Conservation (phyloP, 2,888 invertebrate genomes). For the Agrotis clavis region DNA sequence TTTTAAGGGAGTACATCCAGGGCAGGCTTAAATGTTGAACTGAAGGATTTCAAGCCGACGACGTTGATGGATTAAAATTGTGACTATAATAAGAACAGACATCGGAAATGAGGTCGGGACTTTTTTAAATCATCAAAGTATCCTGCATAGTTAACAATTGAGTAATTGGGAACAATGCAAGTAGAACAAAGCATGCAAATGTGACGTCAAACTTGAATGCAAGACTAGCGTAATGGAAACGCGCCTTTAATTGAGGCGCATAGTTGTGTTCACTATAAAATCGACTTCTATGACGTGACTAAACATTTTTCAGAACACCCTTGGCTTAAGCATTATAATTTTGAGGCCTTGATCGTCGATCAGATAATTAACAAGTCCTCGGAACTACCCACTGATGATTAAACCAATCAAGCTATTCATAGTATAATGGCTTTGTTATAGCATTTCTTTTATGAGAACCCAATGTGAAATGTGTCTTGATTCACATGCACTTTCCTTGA, state of each 20-base stretch:
- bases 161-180: too few species aligned
- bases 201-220: too few species aligned
- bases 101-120: not conserved
- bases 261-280: not conserved
- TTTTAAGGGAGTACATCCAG: constrained; percentile 25
- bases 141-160: too few species aligned
- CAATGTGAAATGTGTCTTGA: constrained; percentile 46
- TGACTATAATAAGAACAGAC: constrained; percentile 4
- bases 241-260: too few species aligned
- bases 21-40: constrained; percentile 17
- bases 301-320: not conserved
- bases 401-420: constrained; percentile 5
- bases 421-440: constrained; percentile 2
- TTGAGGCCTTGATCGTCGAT: constrained; percentile 8
- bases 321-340: not conserved
- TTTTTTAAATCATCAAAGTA: too few species aligned
- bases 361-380: constrained; percentile 14
- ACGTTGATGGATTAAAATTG: constrained; percentile 37
- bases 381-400: constrained; percentile 10
- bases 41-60: not conserved
- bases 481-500: constrained; percentile 66
- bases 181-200: too few species aligned
- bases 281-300: not conserved
- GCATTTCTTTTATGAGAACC: constrained; percentile 31
- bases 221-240: too few species aligned